Base-by-base conservation (phyloP, 2,113 vertebrate species). In the Seriola rivoliana region DNA sequence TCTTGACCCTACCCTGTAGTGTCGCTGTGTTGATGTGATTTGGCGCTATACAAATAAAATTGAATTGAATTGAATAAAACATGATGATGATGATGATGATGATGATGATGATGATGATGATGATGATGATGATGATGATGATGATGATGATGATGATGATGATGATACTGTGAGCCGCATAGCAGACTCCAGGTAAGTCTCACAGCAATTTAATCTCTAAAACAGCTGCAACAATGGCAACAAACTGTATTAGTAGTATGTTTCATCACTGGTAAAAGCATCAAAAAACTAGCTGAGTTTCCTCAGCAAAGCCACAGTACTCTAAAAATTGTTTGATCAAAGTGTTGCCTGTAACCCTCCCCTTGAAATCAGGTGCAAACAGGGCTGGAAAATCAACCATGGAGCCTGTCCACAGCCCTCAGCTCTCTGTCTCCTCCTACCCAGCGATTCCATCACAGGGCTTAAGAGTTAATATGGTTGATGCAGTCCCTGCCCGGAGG, bases 291-390 rank as follows among this genome's bases (percentile, higher is more conserved):
- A 8, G 38, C 29, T 6, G 63, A 68, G 48, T 76, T 75, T 74
- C 46, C 64, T 54, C 46, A 80, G 63, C 42, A 78, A 64, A 85
- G 72, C 67, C 58, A 65, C 81, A 81, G 78, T 59, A 17, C 59
- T 87, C 6, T 8, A 71, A 75, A 29, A 74, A 88, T 77, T 60
- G 73, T 67, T 71, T 54, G 76, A 85, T 87, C 83, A 88, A 86
- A 91, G 81, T 58, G 63, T 75, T 84, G 87, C 88, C 91, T 80
- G 88, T 72, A 86, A 86, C 84, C 34, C 62, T 89, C 64, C 75
- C 69, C 89, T 88, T 86, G 72, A 81, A 88, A 93, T 87, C 80
- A 87, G 69, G 84, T 83, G 84, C 73, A 88, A 87, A 90, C 82
- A 85, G 64, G 62, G 4, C 57, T 74, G 71, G 79, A 86, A 89